Conservation (phyloP, 2,797 vertebrate genomes). For the Danio albolineatus region DNA sequence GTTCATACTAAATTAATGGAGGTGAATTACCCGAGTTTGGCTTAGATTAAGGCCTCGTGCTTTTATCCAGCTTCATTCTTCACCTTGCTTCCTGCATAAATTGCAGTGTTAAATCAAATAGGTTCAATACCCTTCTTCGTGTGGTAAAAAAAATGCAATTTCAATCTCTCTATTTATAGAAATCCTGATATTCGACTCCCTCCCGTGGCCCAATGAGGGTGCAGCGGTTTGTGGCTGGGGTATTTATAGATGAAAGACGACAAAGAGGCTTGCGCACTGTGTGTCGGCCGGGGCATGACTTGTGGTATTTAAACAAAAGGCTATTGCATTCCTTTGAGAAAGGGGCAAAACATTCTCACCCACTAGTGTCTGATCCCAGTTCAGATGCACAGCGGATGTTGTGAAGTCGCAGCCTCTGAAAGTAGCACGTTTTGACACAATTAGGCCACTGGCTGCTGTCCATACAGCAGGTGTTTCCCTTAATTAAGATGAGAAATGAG, state of each 20-base stretch:
- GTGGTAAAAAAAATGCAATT: conserved; percentile 17
- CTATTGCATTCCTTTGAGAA: conserved; percentile 39
- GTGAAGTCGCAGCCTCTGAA: conserved; percentile 24
- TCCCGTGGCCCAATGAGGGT: neutral
- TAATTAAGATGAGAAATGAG: conserved; percentile 48
- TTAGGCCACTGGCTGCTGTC: conserved; percentile 49
- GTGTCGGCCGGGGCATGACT: conserved; percentile 21
- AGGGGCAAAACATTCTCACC: conserved; percentile 17
- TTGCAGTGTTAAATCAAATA: conserved; percentile 14
- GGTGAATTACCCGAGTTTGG: neutral
- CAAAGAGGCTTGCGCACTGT: conserved; percentile 19
- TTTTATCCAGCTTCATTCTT: conserved; percentile 9
- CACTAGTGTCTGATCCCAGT: conserved; percentile 44
- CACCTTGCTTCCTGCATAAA: conserved; percentile 17
- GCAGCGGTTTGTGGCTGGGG: conserved; percentile 21
- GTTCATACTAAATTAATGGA: conserved; percentile 29
- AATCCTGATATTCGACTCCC: conserved; percentile 34
- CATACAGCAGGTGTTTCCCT: conserved; percentile 34
- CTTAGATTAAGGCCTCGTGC: neutral
- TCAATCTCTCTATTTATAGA: conserved; percentile 42
- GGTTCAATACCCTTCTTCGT: neutral
- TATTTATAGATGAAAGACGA: conserved; percentile 47
- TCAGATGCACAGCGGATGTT: conserved; percentile 33
- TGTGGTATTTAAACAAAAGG: conserved; percentile 46
- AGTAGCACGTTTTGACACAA: conserved; percentile 48